These are phyloP conservation scores for Aspidiotus rigidus DNA, from an alignment of 2,888 invertebrate genomes.

Conservation along the genomic window DNA sequence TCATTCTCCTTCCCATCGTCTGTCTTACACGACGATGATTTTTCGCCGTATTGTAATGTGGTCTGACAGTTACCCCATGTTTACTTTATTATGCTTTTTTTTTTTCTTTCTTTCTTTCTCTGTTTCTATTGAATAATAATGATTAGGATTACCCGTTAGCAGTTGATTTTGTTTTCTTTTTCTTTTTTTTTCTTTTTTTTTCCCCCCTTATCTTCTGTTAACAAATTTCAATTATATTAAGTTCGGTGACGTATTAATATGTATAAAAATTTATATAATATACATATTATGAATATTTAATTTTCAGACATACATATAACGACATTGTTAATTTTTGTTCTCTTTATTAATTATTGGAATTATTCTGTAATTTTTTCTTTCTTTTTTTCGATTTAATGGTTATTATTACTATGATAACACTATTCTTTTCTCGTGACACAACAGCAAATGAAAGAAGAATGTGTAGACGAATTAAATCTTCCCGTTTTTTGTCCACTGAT, in stretches of 20 bases:
- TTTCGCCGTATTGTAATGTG: conserved; percentile 21
- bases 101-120: conserved; percentile 1
- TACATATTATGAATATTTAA: conserved; percentile 23
- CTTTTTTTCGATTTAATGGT: neutral
- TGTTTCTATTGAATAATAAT: conserved; percentile 13
- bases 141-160: conserved; percentile 29
- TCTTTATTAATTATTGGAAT: neutral
- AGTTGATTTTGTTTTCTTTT: conserved; percentile 20
- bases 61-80: conserved; percentile 33
- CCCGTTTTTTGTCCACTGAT: no score
- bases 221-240: conserved; percentile 2
- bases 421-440: neutral
- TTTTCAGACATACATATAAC: conserved; percentile 14
- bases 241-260: neutral
- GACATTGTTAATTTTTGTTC: conserved; percentile 27
- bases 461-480: no score
- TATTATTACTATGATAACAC: neutral
- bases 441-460: neutral
- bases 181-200: conserved; percentile 18
- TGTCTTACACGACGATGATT: no score
- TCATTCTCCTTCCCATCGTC: no score
- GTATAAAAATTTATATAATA: conserved; percentile 2
- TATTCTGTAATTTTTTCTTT: conserved; percentile 5
- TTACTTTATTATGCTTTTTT: conserved; percentile 29
- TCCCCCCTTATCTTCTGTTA: conserved; percentile 7